phyloP scores from a whole-genome alignment of 2,888 invertebrate species.

The Liposcelis brunnea region DNA sequence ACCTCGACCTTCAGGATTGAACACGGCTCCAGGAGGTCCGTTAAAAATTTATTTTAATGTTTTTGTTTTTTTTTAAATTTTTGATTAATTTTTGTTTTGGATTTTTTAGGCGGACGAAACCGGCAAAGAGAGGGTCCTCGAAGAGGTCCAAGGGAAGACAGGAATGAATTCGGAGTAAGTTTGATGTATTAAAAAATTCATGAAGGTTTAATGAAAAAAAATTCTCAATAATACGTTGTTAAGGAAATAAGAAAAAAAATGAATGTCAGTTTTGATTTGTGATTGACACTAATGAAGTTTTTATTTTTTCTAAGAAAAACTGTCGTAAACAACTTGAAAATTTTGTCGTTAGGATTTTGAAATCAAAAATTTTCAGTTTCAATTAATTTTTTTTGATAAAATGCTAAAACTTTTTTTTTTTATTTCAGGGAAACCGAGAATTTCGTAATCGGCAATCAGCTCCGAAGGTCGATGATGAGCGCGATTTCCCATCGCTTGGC shows the following conservation, averaged over 20 bases:
- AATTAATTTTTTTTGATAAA: background rate
- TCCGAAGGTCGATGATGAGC: conserved; percentile 88
- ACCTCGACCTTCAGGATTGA: conserved; percentile 18
- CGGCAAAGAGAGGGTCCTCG: background rate
- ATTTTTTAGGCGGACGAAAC: background rate
- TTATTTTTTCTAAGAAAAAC: too few species aligned
- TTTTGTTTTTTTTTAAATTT: background rate
- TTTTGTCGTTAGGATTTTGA: too few species aligned
- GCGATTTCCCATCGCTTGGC: conserved; percentile 87
- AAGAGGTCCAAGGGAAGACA: too few species aligned
- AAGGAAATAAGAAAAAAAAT: too few species aligned
- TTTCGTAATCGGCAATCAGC: conserved; percentile 22
- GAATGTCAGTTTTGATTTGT: too few species aligned
- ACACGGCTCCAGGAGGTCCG: conserved; percentile 15
- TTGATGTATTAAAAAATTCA: too few species aligned
- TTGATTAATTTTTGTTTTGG: background rate
- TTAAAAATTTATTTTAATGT: background rate
- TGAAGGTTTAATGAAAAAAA: too few species aligned
- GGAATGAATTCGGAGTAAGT: too few species aligned
- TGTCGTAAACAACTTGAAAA: too few species aligned
- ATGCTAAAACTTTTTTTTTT: too few species aligned
- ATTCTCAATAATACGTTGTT: too few species aligned
- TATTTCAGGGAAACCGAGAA: conserved; percentile 3
- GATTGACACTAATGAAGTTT: background rate
- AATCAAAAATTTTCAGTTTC: too few species aligned